Conservation (phyloP, 2,113 vertebrate genomes). For the Acrocephalus kingi region DNA sequence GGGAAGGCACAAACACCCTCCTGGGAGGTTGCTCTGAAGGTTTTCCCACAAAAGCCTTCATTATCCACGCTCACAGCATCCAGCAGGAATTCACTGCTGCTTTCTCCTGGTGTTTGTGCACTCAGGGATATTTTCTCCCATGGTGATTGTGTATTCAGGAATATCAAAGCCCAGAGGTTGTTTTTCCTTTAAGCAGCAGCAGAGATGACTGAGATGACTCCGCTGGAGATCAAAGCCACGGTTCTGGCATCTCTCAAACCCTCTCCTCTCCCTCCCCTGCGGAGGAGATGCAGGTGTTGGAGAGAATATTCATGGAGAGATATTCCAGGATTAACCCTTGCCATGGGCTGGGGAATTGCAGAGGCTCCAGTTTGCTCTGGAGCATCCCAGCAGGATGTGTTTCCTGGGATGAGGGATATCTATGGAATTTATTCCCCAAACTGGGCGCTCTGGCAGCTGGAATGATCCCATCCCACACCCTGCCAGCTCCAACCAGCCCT, state of each 20-base stretch:
- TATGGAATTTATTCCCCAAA: not conserved
- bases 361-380: not conserved
- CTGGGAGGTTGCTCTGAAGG: not conserved
- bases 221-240: not conserved
- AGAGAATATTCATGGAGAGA: not conserved
- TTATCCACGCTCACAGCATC: not conserved
- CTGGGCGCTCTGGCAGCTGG: not conserved
- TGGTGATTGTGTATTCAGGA: not conserved
- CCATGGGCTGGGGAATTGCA: not conserved
- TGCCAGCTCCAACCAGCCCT: not conserved
- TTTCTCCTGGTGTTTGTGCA: not conserved
- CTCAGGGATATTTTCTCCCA: not conserved
- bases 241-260: not conserved
- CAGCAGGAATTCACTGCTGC: accelerated
- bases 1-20: not conserved
- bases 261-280: not conserved
- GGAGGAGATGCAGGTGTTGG: not conserved
- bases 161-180: not conserved
- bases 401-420: not conserved
- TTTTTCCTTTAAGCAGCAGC: not conserved
- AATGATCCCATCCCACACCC: not conserved
- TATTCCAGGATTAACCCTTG: not conserved
- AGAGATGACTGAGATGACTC: not conserved
- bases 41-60: not conserved
- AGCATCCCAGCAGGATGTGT: not conserved